phyloP scores from a whole-genome alignment of 2,113 vertebrate genomes.

The Pungitius pungitius region DNA sequence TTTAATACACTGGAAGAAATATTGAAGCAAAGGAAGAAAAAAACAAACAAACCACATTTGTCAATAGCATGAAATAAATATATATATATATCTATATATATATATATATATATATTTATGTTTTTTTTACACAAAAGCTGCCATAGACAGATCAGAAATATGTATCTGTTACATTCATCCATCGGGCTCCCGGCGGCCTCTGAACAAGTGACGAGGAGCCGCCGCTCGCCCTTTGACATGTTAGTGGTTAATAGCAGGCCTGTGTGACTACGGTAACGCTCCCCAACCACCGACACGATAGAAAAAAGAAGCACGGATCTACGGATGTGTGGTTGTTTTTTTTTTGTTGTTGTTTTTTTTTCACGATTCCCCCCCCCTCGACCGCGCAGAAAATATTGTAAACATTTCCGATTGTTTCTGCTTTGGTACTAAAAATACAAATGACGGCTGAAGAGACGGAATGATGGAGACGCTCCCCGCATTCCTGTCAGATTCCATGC shows the following conservation, averaged over 20 bases:
- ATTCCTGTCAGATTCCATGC: slow-evolving; percentile 38
- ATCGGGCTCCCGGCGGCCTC: slow-evolving; percentile 65
- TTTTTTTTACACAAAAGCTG: slow-evolving; percentile 78
- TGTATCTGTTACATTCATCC: slow-evolving; percentile 84
- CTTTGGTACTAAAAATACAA: slow-evolving; percentile 76
- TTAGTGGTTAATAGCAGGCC: slow-evolving; percentile 38
- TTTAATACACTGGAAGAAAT: slow-evolving; percentile 75
- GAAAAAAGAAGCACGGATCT: slow-evolving; percentile 27
- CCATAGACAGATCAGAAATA: slow-evolving; percentile 76
- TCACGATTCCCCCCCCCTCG: slow-evolving; percentile 38
- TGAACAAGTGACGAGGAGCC: slow-evolving; percentile 48
- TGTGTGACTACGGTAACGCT: slow-evolving; percentile 24
- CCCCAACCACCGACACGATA: slow-evolving; percentile 38
- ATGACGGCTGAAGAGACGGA: slow-evolving; percentile 51
- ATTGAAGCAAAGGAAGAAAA: slow-evolving; percentile 57
- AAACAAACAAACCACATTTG: slow-evolving; percentile 50
- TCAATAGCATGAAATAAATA: slow-evolving; percentile 69
- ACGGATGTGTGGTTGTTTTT: slow-evolving; percentile 41
- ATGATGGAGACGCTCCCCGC: slow-evolving; percentile 51
- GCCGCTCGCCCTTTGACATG: slow-evolving; percentile 37
- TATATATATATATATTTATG: slow-evolving; percentile 34
- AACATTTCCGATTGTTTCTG: slow-evolving; percentile 76
- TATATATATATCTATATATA: slow-evolving; percentile 28
- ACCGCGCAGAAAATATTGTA: slow-evolving; percentile 73
- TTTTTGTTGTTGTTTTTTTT: too few species aligned